Percentiles rank a stretch among this genome's conserved stretches.
Conservation (phyloP, 2,113 vertebrate genomes). For the Daphoenositta chrysoptera region DNA sequence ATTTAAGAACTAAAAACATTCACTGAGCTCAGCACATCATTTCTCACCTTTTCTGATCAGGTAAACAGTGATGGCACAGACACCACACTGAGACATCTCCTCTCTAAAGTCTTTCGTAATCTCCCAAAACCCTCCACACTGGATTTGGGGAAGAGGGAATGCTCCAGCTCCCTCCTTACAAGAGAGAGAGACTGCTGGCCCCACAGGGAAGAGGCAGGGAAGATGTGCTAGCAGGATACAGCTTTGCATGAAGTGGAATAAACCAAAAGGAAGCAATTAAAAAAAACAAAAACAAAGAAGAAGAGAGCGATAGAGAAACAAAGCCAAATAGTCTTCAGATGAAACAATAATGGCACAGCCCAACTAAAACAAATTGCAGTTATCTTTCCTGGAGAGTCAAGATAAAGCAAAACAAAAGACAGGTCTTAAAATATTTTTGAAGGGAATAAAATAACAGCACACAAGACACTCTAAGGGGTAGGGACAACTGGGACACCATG, state of each 20-base stretch:
- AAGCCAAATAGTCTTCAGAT: neutral
- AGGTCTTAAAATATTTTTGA: neutral
- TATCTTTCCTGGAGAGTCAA: neutral
- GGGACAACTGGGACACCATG: neutral
- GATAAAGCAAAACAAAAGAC: neutral
- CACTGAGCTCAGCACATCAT: neutral
- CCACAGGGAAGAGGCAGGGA: neutral
- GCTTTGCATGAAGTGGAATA: neutral
- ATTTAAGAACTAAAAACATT: neutral
- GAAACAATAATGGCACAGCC: neutral
- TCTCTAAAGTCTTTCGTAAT: neutral
- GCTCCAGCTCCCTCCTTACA: neutral
- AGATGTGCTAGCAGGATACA: neutral
- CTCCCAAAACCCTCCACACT: neutral
- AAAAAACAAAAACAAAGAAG: neutral
- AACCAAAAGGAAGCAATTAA: neutral
- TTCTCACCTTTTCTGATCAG: neutral
- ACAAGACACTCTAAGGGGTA: neutral
- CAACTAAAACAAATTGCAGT: neutral
- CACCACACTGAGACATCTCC: neutral
- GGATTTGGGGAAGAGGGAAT: neutral
- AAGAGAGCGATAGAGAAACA: neutral
- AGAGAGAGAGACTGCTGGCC: neutral
- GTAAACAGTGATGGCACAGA: neutral
- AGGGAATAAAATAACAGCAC: neutral